Evolutionary conservation across 2,888 invertebrate genomes (phyloP).

Genomic region (Drosophila differens): DNA sequence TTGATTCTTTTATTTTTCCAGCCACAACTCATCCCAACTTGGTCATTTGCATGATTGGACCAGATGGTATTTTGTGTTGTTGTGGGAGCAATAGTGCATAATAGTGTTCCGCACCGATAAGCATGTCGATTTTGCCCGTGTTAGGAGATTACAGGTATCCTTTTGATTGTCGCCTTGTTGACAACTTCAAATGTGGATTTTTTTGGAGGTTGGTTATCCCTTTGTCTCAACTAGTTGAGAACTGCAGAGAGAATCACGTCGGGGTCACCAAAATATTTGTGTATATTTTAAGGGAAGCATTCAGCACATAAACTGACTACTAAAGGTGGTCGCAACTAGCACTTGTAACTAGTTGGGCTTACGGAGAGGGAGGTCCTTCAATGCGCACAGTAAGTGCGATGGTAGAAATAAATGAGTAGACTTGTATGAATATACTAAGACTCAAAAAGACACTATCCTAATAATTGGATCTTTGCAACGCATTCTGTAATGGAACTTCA

Average conservation of each 20-base stretch:
- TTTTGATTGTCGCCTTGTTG: not conserved
- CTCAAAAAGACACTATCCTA: no score
- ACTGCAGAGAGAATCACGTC: not conserved
- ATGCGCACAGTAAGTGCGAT: no score
- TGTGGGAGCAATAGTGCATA: not conserved
- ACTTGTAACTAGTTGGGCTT: not conserved
- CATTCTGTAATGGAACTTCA: no score
- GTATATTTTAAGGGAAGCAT: not conserved
- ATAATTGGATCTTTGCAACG: no score
- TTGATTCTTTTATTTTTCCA: not conserved
- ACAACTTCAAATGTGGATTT: not conserved
- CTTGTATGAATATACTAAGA: no score
- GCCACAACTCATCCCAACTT: not conserved
- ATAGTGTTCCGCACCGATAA: no score
- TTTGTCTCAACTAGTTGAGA: not conserved
- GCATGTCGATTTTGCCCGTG: no score
- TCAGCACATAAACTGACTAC: not conserved
- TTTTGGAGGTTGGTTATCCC: not conserved
- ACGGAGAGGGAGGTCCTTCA: not conserved
- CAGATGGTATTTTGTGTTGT: not conserved
- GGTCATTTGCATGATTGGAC: slow-evolving; percentile 1
- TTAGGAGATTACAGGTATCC: no score
- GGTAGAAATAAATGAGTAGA: no score
- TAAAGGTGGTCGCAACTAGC: not conserved
- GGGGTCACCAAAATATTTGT: not conserved